Conservation (phyloP, 2,797 vertebrate genomes). For the Rhinoraja longicauda region DNA sequence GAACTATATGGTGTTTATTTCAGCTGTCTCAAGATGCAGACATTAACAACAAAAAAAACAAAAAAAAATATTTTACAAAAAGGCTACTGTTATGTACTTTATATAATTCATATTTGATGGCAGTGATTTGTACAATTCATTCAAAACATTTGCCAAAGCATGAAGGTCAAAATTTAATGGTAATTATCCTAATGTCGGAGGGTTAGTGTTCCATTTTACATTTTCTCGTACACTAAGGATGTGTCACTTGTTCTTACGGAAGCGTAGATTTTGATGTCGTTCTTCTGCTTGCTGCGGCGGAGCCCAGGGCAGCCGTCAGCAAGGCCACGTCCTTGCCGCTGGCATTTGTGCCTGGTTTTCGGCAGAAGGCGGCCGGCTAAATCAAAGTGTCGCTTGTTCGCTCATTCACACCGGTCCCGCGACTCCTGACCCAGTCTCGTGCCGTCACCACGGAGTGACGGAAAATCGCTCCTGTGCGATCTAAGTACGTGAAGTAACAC, state of each 20-base stretch:
- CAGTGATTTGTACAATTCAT: constrained; percentile 38
- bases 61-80: constrained; percentile 21
- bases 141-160: constrained; percentile 39
- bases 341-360: neutral
- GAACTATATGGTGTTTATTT: constrained; percentile 38
- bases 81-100: constrained; percentile 38
- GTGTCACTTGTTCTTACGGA: constrained; percentile 24
- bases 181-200: constrained; percentile 33
- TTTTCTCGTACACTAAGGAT: constrained; percentile 31
- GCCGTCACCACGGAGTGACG: constrained; percentile 14
- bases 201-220: constrained; percentile 37
- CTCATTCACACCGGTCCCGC: neutral
- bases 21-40: constrained; percentile 35
- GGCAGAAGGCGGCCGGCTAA: neutral
- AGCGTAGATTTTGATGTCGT: neutral
- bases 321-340: neutral
- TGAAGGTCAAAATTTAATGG: constrained; percentile 36
- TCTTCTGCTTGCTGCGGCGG: neutral
- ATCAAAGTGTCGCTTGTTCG: neutral
- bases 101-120: constrained; percentile 38
- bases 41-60: constrained; percentile 21
- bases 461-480: neutral
- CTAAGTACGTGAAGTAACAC: constrained; percentile 24
- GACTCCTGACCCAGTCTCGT: constrained; percentile 11
- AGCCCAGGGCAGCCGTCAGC: neutral